Percentiles rank a stretch among this genome's conserved stretches.
These are phyloP conservation scores for Recurvirostra avosetta DNA, from an alignment of 2,113 vertebrate species.

Conservation along the genomic window DNA sequence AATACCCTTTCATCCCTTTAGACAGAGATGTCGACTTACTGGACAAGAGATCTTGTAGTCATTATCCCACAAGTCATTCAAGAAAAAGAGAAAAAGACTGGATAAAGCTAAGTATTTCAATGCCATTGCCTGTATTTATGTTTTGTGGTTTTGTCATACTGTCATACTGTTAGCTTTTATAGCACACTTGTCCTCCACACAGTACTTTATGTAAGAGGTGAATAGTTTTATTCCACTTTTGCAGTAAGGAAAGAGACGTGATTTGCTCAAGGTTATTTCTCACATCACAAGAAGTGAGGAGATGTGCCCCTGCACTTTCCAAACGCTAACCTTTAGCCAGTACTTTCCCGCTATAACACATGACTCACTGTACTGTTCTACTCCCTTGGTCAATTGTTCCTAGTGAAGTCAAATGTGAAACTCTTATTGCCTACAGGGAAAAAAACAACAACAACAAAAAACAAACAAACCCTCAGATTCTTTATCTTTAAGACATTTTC, in stretches of 20 bases:
- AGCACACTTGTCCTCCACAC: neutral
- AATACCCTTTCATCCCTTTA: neutral
- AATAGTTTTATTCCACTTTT: neutral
- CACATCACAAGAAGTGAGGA: neutral
- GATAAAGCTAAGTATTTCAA: neutral
- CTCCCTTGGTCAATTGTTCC: neutral
- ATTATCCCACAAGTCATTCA: neutral
- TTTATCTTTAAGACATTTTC: neutral
- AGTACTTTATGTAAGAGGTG: neutral
- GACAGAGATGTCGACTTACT: neutral
- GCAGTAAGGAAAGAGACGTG: neutral
- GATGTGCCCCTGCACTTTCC: neutral
- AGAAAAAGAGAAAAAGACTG: neutral
- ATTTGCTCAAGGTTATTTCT: neutral
- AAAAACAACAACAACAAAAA: neutral
- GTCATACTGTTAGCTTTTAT: neutral
- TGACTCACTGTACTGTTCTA: neutral
- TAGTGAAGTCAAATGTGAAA: neutral
- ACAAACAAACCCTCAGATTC: accelerated
- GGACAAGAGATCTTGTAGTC: neutral
- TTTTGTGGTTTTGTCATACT: neutral
- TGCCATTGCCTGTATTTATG: neutral
- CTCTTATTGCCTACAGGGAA: neutral
- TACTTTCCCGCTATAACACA: neutral
- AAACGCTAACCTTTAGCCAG: neutral